Base-by-base conservation (phyloP, 2,113 vertebrate genomes). In the Melanocharis versteri region DNA sequence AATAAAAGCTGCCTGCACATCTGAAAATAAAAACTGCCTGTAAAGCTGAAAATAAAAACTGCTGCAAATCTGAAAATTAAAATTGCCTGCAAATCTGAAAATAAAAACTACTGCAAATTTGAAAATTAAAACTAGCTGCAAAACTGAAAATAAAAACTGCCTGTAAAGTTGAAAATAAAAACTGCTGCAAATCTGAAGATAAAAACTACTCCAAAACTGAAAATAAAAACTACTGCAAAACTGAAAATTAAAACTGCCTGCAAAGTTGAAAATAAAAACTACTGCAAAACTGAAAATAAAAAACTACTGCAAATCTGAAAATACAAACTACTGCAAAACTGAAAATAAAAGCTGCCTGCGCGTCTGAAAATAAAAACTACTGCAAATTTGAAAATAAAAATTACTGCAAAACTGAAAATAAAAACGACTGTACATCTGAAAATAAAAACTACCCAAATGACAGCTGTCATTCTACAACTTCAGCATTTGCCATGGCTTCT, bases 1-100 rank as follows among this genome's bases (percentile, higher is more conserved):
- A 48, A 13, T 9, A 57, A 45, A 60, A 60, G 7, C 20, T 76
- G 1, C 27, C 9, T 53, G 37, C 0, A 44, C 1, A 35, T 0
- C 4, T 39, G 72, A 5, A 37, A 45, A 19, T 24, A 20, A 80
- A 54, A 66, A 3, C 7, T n/a, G 2, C 8, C n/a, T 26, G n/a
- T 8, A n/a, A n/a, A 20, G 2, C 9, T 48, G 44, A 50, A 26
- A 40, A 62, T 12, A 37, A 47, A 58, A 75, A 23, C 42, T 37
- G 4, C 33, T 54, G 47, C n/a, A 72, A 65, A 87, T 16, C 10
- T 80, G 65, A 50, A 89, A 73, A 48, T 40, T 48, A 37, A 33
- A 65, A 33, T 21, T 23, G 14, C 65, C 45, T 69, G 65, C 13
- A 37, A n/a, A 35, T 11, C 23, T 68, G 65, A 27, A 50, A 71